Conservation (phyloP, 2,888 invertebrate genomes). For the Fissipunctia ypsillon region DNA sequence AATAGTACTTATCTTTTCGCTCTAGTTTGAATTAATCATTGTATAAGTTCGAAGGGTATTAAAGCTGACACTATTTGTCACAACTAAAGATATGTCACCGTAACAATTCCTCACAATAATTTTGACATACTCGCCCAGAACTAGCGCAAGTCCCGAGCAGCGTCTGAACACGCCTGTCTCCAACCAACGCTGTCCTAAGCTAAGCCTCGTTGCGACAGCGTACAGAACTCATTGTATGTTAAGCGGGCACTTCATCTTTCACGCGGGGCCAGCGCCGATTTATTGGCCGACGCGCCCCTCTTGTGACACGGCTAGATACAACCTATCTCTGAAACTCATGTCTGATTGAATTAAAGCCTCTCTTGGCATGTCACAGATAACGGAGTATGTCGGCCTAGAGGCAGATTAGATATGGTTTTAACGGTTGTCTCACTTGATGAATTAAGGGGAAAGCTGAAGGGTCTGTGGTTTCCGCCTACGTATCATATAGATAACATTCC, state of each 20-base stretch:
- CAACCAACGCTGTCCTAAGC: constrained; percentile 77
- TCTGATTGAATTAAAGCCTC: constrained; percentile 80
- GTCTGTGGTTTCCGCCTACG: constrained; percentile 57
- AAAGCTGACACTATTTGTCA: constrained; percentile 7
- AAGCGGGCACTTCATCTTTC: constrained; percentile 89
- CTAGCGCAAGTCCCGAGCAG: constrained; percentile 71
- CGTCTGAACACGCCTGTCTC: constrained; percentile 69
- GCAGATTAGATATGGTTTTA: constrained; percentile 71
- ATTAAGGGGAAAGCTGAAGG: constrained; percentile 58
- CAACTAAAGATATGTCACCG: neutral
- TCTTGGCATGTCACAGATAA: constrained; percentile 77
- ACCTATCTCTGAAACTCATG: constrained; percentile 73
- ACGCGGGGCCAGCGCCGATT: constrained; percentile 84
- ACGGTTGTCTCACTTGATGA: constrained; percentile 67
- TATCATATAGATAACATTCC: constrained; percentile 46
- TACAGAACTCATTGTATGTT: constrained; percentile 88
- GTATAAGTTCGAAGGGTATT: neutral
- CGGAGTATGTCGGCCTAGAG: constrained; percentile 70
- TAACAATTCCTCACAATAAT: constrained; percentile 30
- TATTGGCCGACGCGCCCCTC: constrained; percentile 88
- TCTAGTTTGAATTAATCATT: neutral
- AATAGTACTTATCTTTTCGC: neutral
- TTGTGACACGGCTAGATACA: constrained; percentile 79
- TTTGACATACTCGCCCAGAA: constrained; percentile 60
- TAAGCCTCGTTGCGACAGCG: constrained; percentile 82